These are phyloP conservation scores for Otis tarda DNA, from an alignment of 2,113 vertebrate genomes.

Conservation along the genomic window DNA sequence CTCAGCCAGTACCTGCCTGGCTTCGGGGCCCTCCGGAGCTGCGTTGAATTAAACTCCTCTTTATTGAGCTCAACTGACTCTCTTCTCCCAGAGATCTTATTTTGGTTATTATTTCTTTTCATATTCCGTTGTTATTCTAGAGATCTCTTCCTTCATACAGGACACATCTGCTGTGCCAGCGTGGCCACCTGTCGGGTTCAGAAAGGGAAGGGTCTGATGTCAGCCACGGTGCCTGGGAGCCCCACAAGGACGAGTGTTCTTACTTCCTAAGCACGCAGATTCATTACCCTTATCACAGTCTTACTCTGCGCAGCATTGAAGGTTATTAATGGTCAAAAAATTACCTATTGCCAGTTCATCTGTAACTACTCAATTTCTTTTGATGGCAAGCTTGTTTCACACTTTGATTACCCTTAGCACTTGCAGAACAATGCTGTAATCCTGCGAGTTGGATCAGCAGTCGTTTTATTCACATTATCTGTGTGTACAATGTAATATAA, in stretches of 20 bases:
- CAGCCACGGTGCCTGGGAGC: neutral
- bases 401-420: neutral
- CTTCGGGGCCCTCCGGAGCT: neutral
- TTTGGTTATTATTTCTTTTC: neutral
- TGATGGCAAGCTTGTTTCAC: neutral
- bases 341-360: neutral
- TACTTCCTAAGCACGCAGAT: constrained; percentile 29
- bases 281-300: constrained; percentile 29
- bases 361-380: neutral
- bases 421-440: neutral
- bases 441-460: neutral
- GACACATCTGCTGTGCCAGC: neutral
- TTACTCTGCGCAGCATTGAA: constrained; percentile 17
- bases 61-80: neutral
- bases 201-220: neutral
- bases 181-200: neutral
- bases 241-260: neutral
- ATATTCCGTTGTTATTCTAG: neutral
- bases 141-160: neutral
- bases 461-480: constrained; percentile 25
- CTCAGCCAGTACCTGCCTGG: neutral
- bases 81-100: neutral
- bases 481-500: neutral
- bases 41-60: neutral
- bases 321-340: constrained; percentile 47